Conservation (phyloP, 2,888 invertebrate genomes). For the Eupithecia tripunctaria region DNA sequence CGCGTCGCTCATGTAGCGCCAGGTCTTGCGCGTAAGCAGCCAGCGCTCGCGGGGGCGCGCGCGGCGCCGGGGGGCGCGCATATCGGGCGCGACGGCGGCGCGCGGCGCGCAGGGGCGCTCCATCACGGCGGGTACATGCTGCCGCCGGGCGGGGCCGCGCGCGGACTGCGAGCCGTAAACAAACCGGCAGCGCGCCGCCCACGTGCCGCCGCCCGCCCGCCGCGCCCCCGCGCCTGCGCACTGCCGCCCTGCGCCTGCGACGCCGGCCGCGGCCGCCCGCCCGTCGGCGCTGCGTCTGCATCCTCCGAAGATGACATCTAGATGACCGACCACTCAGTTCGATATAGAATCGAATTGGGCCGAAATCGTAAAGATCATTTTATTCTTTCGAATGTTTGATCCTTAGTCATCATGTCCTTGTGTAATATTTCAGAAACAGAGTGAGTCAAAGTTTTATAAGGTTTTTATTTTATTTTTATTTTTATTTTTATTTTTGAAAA, state of each 20-base stretch:
- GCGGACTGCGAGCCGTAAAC: conserved; percentile 51
- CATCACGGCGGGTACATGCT: conserved; percentile 63
- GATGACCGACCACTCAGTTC: conserved; percentile 29
- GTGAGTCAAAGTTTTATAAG: background rate
- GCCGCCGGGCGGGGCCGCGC: conserved; percentile 50
- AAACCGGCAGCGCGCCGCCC: conserved; percentile 51
- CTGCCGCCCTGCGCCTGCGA: conserved; percentile 55
- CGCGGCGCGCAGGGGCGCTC: conserved; percentile 57
- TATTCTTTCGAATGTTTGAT: background rate
- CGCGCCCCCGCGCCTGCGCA: conserved; percentile 50
- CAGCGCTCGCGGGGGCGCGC: conserved; percentile 89
- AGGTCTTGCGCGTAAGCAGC: conserved; percentile 94
- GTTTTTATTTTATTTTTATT: too few species aligned
- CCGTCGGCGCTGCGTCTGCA: background rate
- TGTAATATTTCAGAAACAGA: background rate
- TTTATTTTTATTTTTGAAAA: too few species aligned
- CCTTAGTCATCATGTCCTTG: background rate
- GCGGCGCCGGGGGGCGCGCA: conserved; percentile 69
- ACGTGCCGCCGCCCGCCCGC: conserved; percentile 61
- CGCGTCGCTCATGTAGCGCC: conserved; percentile 97
- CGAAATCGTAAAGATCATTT: background rate
- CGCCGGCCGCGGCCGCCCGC: conserved; percentile 41
- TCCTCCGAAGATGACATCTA: background rate
- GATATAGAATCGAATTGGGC: conserved; percentile 6
- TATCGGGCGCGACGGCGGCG: conserved; percentile 64